phyloP scores from a whole-genome alignment of 2,888 invertebrate genomes.

The Caenorhabditis wallacei region DNA sequence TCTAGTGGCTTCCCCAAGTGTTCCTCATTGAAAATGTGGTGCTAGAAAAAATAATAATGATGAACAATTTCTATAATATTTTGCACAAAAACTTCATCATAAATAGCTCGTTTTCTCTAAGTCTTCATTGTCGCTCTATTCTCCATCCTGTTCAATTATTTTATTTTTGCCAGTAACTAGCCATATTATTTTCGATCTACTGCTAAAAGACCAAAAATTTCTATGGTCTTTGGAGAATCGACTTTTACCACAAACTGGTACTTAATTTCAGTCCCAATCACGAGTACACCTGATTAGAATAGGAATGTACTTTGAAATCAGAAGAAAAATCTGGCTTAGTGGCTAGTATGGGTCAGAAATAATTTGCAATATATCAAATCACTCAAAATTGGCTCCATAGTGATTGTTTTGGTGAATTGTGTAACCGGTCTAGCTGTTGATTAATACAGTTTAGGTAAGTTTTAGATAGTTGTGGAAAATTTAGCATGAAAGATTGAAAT shows the following conservation, averaged over 20 bases:
- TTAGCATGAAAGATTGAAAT: too few species aligned
- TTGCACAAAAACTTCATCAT: not conserved
- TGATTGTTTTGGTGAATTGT: too few species aligned
- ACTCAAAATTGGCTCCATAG: too few species aligned
- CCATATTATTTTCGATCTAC: not conserved
- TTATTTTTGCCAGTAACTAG: not conserved
- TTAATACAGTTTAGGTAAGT: too few species aligned
- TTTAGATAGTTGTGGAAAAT: too few species aligned
- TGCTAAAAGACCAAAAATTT: slow-evolving; percentile 3
- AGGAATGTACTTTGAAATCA: too few species aligned
- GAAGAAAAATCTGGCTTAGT: too few species aligned
- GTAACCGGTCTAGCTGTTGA: too few species aligned
- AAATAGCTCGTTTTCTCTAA: not conserved
- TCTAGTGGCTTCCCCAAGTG: not conserved
- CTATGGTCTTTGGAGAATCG: not conserved
- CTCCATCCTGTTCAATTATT: not conserved
- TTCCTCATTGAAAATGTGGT: not conserved
- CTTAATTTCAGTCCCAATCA: not conserved
- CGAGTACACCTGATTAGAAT: not conserved
- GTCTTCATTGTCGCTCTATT: not conserved
- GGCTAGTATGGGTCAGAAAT: too few species aligned
- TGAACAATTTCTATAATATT: slow-evolving; percentile 1
- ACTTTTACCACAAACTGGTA: not conserved
- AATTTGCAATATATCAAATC: too few species aligned
- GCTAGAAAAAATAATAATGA: not conserved